Base-by-base conservation (phyloP, 1,140 invertebrate species). In the Caenorhabditis remanei region DNA sequence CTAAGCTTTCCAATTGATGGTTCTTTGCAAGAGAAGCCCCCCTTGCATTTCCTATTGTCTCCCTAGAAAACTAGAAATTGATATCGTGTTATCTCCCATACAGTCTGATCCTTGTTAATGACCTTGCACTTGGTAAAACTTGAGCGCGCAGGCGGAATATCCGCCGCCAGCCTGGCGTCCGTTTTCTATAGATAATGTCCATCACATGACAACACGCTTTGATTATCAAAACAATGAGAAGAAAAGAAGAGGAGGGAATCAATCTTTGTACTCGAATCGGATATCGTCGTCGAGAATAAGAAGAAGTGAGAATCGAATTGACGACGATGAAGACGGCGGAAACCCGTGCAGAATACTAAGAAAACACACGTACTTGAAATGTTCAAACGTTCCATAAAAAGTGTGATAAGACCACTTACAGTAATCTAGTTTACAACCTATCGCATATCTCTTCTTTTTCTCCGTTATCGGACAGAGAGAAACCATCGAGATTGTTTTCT, bases 141-240 rank as follows among this genome's bases (percentile, higher is more conserved):
- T 79, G 71, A 79, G 71, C 71, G 71, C 71, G 71, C 46, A 79
- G 71, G 71, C 71, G 71, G 71, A 79, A 79, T 79, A 79, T 79
- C 46, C 71, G 71, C 71, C 71, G 71, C 71, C 71, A 79, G 71
- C 43, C 71, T 79, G 71, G 71, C 71, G 71, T 79, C 71, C 71
- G 32, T 79, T 50, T 79, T 43, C 71, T 63, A 21, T 48, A 48
- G 71, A 79, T 79, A 79, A 79, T 79, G 43, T n/a, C 43, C 46
- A 79, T 79, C 71, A 79, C 71, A 79, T 79, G 71, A 79, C 71
- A 79, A 79, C 71, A 79, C n/a, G 71, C 19, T 79, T 79, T 79
- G 46, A 79, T 79, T 79, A 50, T 79, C 71, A 79, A 79, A 79
- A 79, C 71, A 79, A 50, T 50, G 41, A 43, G 65, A 48, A 13